Conservation (phyloP, 2,888 invertebrate genomes). For the Tethea ocularis region DNA sequence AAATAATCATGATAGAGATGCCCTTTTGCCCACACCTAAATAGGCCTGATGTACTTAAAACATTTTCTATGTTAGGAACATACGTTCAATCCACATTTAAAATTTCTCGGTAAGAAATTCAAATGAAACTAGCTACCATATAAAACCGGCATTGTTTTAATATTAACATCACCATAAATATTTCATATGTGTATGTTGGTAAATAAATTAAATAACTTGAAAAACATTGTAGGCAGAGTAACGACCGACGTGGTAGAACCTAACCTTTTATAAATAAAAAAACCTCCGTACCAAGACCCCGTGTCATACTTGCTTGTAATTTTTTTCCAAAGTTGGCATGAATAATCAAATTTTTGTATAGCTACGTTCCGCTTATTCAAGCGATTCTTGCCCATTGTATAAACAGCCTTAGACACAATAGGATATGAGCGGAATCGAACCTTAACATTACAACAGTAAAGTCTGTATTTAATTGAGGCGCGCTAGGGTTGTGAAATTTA, state of each 20-base stretch:
- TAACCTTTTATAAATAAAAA: slow-evolving; percentile 29
- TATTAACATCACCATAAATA: neutral
- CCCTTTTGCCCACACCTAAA: neutral
- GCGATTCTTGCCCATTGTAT: slow-evolving; percentile 38
- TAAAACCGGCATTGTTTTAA: neutral
- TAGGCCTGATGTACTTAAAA: neutral
- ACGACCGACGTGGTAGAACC: slow-evolving; percentile 47
- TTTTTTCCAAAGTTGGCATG: slow-evolving; percentile 79
- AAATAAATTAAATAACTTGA: slow-evolving; percentile 7
- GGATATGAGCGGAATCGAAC: slow-evolving; percentile 55
- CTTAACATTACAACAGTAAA: slow-evolving; percentile 56
- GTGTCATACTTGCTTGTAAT: slow-evolving; percentile 71
- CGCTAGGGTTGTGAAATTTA: slow-evolving; percentile 72
- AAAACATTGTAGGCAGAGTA: slow-evolving; percentile 28
- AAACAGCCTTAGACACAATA: slow-evolving; percentile 43
- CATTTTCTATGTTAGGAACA: neutral
- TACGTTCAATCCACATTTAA: neutral
- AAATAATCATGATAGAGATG: neutral
- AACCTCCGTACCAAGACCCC: slow-evolving; percentile 36
- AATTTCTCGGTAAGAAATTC: neutral
- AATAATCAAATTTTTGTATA: slow-evolving; percentile 82
- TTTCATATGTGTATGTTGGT: neutral
- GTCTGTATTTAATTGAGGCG: slow-evolving; percentile 56
- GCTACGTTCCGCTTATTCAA: slow-evolving; percentile 73
- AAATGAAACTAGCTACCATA: neutral